A percentile compares a stretch with the other conserved stretches of the same genome.
These are phyloP conservation scores for Symphodus melops DNA, from an alignment of 2,113 vertebrate genomes.

Conservation along the genomic window DNA sequence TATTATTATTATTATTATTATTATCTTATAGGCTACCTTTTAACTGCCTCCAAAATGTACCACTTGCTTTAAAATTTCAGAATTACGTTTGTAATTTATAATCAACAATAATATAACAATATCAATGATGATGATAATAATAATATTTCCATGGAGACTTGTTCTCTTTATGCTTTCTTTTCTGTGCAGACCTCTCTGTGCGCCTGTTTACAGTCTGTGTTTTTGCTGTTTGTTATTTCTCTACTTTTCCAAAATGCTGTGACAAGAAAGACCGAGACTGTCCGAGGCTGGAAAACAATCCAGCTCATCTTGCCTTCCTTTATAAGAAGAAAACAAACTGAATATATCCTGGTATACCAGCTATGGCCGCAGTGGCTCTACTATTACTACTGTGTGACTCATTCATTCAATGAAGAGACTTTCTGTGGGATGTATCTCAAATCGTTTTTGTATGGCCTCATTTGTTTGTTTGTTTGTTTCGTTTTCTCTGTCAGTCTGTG, in stretches of 20 bases:
- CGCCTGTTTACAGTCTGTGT: constrained; percentile 92
- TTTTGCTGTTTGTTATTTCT: constrained; percentile 89
- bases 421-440: constrained; percentile 90
- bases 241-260: constrained; percentile 91
- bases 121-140: constrained; percentile 47
- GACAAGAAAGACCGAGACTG: constrained; percentile 87
- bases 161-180: constrained; percentile 49
- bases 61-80: not conserved
- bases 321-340: constrained; percentile 84
- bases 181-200: constrained; percentile 85
- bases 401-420: constrained; percentile 79
- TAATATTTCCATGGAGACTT: constrained; percentile 19
- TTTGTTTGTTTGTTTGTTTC: constrained; percentile 67
- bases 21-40: constrained; percentile 8
- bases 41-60: constrained; percentile 1
- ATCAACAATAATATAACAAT: constrained; percentile 39
- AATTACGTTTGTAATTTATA: not conserved
- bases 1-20: constrained; percentile 37
- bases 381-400: constrained; percentile 80
- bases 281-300: constrained; percentile 89
- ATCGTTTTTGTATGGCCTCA: constrained; percentile 67
- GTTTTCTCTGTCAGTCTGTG: constrained; percentile 88
- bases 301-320: constrained; percentile 95
- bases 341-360: constrained; percentile 89
- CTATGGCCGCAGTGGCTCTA: constrained; percentile 87